These are phyloP conservation scores for Protaetia brevitarsis DNA, from an alignment of 1,140 invertebrate genomes.

Conservation along the genomic window DNA sequence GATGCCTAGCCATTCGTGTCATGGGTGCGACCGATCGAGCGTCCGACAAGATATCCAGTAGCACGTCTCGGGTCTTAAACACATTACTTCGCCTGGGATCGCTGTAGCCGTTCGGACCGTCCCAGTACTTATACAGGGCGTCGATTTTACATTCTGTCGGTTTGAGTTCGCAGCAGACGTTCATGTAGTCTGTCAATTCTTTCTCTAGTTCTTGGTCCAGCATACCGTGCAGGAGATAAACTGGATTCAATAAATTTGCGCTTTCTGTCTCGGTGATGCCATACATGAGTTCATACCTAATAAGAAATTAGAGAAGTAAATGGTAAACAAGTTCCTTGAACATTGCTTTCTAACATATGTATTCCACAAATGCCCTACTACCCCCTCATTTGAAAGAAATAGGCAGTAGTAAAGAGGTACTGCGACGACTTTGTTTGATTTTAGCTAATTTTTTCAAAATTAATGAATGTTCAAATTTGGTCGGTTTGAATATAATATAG, in stretches of 20 bases:
- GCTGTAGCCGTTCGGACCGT: constrained; percentile 55
- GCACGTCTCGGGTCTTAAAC: constrained; percentile 68
- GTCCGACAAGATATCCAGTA: constrained; percentile 86
- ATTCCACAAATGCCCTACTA: too few species aligned
- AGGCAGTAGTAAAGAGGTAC: too few species aligned
- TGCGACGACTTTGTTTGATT: too few species aligned
- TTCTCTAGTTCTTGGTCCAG: constrained; percentile 72
- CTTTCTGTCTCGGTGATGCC: constrained; percentile 87
- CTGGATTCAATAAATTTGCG: constrained; percentile 74
- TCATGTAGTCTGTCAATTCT: constrained; percentile 72
- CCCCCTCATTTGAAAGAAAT: too few species aligned
- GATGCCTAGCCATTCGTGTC: constrained; percentile 68
- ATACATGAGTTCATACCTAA: constrained; percentile 81
- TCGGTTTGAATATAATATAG: too few species aligned
- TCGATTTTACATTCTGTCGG: constrained; percentile 61
- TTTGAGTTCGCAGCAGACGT: constrained; percentile 60
- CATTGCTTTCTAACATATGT: too few species aligned
- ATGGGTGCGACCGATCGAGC: constrained; percentile 74
- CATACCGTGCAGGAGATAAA: constrained; percentile 76
- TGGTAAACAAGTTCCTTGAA: neutral
- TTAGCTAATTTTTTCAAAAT: too few species aligned
- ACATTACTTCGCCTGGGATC: constrained; percentile 61
- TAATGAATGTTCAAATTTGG: too few species aligned
- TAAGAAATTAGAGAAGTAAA: constrained; percentile 16
- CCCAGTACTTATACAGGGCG: constrained; percentile 65